A percentile compares a stretch with the other conserved stretches of the same genome.
Evolutionary conservation across 2,113 vertebrate genomes (phyloP).

Genomic region (Cryptomyrus ogoouensis): DNA sequence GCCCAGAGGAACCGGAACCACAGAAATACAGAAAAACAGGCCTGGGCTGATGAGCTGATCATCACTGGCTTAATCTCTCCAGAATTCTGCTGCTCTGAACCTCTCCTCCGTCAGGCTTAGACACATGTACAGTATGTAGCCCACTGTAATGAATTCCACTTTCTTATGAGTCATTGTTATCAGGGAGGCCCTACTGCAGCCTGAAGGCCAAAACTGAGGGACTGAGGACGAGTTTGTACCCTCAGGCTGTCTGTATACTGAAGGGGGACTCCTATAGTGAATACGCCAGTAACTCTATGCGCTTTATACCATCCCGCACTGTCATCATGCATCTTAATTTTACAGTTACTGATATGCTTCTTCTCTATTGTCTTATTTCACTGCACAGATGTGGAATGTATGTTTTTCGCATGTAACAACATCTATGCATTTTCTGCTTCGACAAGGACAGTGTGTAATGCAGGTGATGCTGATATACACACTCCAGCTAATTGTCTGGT

Average conservation of each 20-base stretch:
- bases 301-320: neutral
- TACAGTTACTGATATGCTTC: neutral
- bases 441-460: neutral
- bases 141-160: neutral
- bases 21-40: neutral
- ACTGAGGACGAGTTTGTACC: neutral
- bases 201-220: neutral
- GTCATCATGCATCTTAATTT: neutral
- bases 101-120: neutral
- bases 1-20: neutral
- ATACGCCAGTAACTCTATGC: neutral
- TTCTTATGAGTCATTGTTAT: neutral
- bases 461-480: neutral
- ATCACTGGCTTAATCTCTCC: neutral
- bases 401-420: neutral
- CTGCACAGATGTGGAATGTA: neutral
- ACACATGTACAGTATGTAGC: neutral
- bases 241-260: neutral
- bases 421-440: neutral
- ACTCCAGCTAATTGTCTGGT: neutral
- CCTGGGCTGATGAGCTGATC: neutral
- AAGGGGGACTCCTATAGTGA: neutral
- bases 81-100: neutral
- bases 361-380: neutral
- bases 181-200: neutral